These are phyloP conservation scores for Noctua fimbriata DNA, from an alignment of 2,888 invertebrate genomes.

Conservation along the genomic window DNA sequence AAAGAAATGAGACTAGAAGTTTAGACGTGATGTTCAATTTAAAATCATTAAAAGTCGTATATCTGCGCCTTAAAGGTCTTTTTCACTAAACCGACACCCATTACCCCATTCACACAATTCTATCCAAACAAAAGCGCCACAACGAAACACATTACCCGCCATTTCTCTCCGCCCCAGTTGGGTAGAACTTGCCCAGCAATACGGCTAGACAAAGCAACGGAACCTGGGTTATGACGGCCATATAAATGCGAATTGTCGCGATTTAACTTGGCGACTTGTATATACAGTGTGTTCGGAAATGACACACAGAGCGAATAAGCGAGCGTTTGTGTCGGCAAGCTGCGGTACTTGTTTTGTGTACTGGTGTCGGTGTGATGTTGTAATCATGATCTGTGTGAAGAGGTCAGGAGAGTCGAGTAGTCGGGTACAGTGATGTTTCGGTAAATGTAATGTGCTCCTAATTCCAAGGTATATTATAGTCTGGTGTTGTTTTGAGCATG, in stretches of 20 bases:
- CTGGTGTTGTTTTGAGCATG: background rate
- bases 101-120: conserved; percentile 27
- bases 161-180: conserved; percentile 63
- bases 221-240: conserved; percentile 82
- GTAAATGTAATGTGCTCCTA: background rate
- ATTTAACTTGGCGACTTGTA: conserved; percentile 78
- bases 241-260: conserved; percentile 87
- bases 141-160: conserved; percentile 60
- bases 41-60: too few relatives aligned
- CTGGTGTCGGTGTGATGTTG: conserved; percentile 4
- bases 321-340: conserved; percentile 38
- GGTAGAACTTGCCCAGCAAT: conserved; percentile 60
- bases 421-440: conserved; percentile 2
- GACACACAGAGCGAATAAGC: conserved; percentile 66
- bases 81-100: background rate
- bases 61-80: too few relatives aligned
- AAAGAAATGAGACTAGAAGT: too few relatives aligned
- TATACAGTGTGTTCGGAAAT: conserved; percentile 80
- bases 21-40: too few relatives aligned
- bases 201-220: conserved; percentile 78
- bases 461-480: background rate
- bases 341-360: background rate
- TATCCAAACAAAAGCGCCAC: conserved; percentile 34
- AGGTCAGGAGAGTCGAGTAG: background rate
- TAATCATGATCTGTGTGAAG: conserved; percentile 18